These are phyloP conservation scores for Salvelinus namaycush DNA, from an alignment of 2,113 vertebrate genomes.

Conservation along the genomic window DNA sequence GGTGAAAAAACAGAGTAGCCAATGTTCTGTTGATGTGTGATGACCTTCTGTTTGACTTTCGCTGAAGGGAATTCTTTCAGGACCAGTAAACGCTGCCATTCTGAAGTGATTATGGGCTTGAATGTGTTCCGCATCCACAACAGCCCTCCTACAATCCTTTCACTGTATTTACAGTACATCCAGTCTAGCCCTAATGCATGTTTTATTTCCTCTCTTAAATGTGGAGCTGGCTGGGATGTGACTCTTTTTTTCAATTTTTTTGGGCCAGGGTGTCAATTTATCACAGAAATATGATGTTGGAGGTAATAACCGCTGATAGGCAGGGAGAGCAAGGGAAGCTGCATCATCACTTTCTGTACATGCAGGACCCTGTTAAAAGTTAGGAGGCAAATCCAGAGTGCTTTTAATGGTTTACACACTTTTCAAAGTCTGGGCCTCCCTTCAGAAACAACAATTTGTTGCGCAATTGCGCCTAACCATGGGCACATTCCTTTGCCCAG, in stretches of 20 bases:
- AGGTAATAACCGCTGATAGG: not conserved
- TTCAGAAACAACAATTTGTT: no score
- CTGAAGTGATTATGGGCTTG: slow-evolving; percentile 24
- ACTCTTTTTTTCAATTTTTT: not conserved
- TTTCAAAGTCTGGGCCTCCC: no score
- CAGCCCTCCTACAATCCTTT: not conserved
- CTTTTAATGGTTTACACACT: slow-evolving; percentile 15
- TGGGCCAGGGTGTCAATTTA: not conserved
- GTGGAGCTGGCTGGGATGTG: not conserved
- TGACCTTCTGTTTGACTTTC: slow-evolving; percentile 29
- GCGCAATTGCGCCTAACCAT: no score
- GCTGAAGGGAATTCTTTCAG: slow-evolving; percentile 28
- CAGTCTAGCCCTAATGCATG: not conserved
- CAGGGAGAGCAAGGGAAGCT: not conserved
- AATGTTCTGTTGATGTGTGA: slow-evolving; percentile 7
- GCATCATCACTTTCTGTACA: not conserved
- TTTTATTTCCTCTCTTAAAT: slow-evolving; percentile 3
- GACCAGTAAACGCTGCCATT: slow-evolving; percentile 5
- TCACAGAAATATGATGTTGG: not conserved
- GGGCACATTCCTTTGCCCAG: no score
- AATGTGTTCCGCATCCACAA: slow-evolving; percentile 4
- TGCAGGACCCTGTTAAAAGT: not conserved
- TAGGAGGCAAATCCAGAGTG: not conserved
- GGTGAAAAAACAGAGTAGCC: not conserved
- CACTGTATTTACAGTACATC: not conserved